Evolutionary conservation across 2,113 vertebrate species (phyloP).

Genomic region (Myotis lucifugus): DNA sequence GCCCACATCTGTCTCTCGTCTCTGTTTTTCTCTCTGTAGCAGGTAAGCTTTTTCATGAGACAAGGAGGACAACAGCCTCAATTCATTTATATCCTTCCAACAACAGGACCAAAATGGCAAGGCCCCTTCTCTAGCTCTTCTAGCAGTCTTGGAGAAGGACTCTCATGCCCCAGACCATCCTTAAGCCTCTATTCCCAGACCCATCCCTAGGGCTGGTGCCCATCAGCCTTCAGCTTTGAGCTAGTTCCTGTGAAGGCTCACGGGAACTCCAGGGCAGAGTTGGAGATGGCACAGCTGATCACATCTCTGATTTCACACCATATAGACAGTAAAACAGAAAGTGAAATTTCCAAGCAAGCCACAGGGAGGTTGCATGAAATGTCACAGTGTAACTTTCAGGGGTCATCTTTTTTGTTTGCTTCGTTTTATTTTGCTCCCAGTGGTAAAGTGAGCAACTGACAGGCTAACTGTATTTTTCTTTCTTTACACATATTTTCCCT

Average conservation of each 20-base stretch:
- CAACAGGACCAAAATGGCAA: neutral
- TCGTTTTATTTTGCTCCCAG: neutral
- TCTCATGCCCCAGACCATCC: neutral
- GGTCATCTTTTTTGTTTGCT: neutral
- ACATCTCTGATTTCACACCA: neutral
- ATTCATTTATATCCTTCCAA: neutral
- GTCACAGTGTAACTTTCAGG: neutral
- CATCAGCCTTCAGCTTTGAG: neutral
- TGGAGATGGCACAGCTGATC: neutral
- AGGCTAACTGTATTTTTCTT: neutral
- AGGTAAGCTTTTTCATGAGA: neutral
- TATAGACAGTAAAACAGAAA: neutral
- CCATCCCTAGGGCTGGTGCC: neutral
- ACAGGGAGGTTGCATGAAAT: neutral
- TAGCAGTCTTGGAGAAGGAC: neutral
- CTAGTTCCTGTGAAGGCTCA: neutral
- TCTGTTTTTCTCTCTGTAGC: neutral
- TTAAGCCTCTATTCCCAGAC: neutral
- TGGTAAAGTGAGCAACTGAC: neutral
- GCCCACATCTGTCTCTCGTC: neutral
- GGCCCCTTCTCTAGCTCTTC: neutral
- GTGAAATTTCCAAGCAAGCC: conserved; percentile 12
- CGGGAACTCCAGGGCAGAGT: neutral
- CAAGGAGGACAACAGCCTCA: neutral
- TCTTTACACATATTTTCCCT: neutral